Evolutionary conservation across 2,888 invertebrate species (phyloP), one percentile per base, ranked within the genome.

Genomic region (Thera britannica): DNA sequence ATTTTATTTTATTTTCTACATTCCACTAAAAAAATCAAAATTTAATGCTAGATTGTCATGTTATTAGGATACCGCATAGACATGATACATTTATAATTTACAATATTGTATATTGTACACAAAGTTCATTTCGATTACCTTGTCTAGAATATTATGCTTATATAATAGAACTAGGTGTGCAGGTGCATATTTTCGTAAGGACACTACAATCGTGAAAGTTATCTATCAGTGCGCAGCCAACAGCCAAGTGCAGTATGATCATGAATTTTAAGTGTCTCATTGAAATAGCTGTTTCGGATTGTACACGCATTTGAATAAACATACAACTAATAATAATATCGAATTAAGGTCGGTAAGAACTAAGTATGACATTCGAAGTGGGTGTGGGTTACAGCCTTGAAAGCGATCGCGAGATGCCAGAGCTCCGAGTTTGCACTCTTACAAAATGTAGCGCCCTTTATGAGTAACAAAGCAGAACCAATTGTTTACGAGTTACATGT

Each of bases 351-450:
- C 87, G 84, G 77, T 78, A 78, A 78, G 75, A 36, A 56, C 44
- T 49, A 51, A 48, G 55, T 34, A 80, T 77, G 80, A 78, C 83
- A 84, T 83, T 85, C 81, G 77, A 79, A 78, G 78, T 65, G 60
- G 72, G 70, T 89, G 86, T 90, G 82, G 79, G 81, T 89, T 88
- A 85, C 82, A 89, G 87, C 92, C 92, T 92, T 93, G 91, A 87
- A 81, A 75, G 73, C 77, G 81, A 86, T 83, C 82, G 81, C 79
- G 79, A 81, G 81, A 80, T 79, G 86, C 83, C 86, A 88, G 84
- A 84, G 79, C 82, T 5, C 41, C 41, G 73, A 59, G 75, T 65
- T 77, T 82, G 79, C 76, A 75, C 77, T 77, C 72, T 87, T 88
- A 86, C 86, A 60, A 65, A 57, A 65, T 59, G 55, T 77, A 76